Evolutionary conservation across 2,797 vertebrate species (phyloP), one percentile per base, ranked within the genome.

Genomic region (Rhinoraja longicauda): DNA sequence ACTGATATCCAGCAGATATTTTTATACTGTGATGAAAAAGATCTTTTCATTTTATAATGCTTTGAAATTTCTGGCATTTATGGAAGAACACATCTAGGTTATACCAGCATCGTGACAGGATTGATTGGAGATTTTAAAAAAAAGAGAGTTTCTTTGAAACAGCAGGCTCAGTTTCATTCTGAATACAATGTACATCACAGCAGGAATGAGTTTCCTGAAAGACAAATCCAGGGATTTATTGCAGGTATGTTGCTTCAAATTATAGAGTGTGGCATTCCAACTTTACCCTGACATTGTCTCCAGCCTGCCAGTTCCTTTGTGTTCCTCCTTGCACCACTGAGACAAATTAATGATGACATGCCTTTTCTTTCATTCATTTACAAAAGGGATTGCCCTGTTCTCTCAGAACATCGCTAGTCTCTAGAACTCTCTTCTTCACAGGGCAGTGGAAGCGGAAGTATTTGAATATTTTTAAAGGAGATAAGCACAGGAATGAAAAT

Each of bases 221-320:
- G 84, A 67, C 84, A 88, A 67, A 88, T 86, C 84, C n/a, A 67
- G 29, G 84, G 62, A 88, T 88, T n/a, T 88, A 67, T 88, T 88
- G n/a, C n/a, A n/a, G n/a, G n/a, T n/a, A 32, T 45, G 13, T 88
- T 88, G 59, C n/a, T 88, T 62, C 84, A 88, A 88, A 88, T 88
- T 88, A 88, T 67, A 88, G 59, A 88, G 84, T 67, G 17, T 67
- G n/a, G n/a, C 84, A 88, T 67, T 88, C 62, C 62, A 88, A 67
- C 84, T 19, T 88, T 88, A 64, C 62, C 5, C 7, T 88, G n/a
- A 88, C 62, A 67, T 88, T 21, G 15, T 88, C 64, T 64, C 59
- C 59, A 9, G 15, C 59, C 84, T 88, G 32, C 15, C 17, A 67
- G n/a, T n/a, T 36, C 84, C n/a, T 64, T 67, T 88, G 84, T 88